Conservation (phyloP, 2,888 invertebrate species). For the Conus canariensis region DNA sequence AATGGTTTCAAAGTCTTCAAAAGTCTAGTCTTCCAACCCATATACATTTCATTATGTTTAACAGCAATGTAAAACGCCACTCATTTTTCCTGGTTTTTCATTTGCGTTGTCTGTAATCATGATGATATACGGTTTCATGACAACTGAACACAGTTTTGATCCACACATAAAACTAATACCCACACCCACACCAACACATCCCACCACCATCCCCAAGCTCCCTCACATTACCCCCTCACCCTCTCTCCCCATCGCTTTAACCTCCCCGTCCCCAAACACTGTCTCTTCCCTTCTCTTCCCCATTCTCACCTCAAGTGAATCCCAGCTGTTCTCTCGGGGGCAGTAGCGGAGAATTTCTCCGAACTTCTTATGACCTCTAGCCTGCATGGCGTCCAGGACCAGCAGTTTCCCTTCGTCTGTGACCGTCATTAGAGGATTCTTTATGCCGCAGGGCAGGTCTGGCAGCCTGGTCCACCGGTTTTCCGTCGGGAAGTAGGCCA, state of each 20-base stretch:
- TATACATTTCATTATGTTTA: too few relatives aligned
- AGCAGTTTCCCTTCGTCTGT: constrained; percentile 55
- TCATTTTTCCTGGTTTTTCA: too few relatives aligned
- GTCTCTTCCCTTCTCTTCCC: neutral
- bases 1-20: too few relatives aligned
- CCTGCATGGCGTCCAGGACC: constrained; percentile 53
- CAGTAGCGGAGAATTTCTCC: constrained; percentile 51
- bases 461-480: constrained; percentile 66
- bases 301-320: neutral
- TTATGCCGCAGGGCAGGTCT: constrained; percentile 63
- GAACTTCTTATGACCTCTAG: constrained; percentile 2
- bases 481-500: constrained; percentile 63
- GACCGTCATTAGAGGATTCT: constrained; percentile 57
- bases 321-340: constrained; percentile 36
- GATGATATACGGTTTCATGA: too few relatives aligned
- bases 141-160: too few relatives aligned
- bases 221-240: neutral
- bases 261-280: neutral
- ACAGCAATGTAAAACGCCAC: too few relatives aligned
- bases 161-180: too few relatives aligned
- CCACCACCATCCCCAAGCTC: neutral
- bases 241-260: neutral
- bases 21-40: too few relatives aligned
- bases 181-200: neutral
- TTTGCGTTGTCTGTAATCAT: too few relatives aligned